Base-by-base conservation (phyloP, 2,113 vertebrate species). In the Serinus canaria region DNA sequence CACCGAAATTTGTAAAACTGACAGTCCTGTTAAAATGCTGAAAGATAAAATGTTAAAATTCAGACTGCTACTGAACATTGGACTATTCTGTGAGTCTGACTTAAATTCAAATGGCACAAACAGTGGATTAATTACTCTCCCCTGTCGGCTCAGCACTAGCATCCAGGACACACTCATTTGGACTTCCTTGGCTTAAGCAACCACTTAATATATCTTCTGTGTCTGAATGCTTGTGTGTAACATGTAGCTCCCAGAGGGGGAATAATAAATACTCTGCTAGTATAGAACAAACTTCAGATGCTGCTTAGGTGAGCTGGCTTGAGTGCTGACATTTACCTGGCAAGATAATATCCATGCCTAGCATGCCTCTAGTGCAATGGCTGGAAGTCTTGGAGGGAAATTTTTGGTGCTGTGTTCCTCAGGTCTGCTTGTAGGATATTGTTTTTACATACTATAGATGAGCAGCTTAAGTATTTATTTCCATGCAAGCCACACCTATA, bases 141-240 rank as follows among this genome's bases (percentile, higher is more conserved):
- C 81, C 82, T 83, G 25, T 55, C 43, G 63, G 55, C 46, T 92
- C 39, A 12, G 55, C 21, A 33, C 75, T 83, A 22, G 41, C 50
- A 66, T 90, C 47, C 83, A 81, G 72, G 72, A 74, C 50, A 59
- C 72, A 6, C 76, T 94, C 72, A 33, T 69, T 90, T 83, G 83
- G 46, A 47, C 68, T 95, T 93, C 63, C 72, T 74, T 83, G 68
- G 8, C 63, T 93, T 88, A 62, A 83, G 50, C 24, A 87, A 90
- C 76, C 92, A 91, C 92, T 87, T 90, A 75, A 91, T 96, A 72
- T 37, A 49, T 95, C 83, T 90, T 95, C 58, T 63, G 31, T 73
- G 59, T 73, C 79, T 90, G 85, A 86, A 43, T 88, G 72, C 72
- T 86, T 77, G 30, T 1, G 9, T 70, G 33, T 88, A 90, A 49